phyloP scores from a whole-genome alignment of 1,140 invertebrate genomes.

The Leptestheria dahalacensis region DNA sequence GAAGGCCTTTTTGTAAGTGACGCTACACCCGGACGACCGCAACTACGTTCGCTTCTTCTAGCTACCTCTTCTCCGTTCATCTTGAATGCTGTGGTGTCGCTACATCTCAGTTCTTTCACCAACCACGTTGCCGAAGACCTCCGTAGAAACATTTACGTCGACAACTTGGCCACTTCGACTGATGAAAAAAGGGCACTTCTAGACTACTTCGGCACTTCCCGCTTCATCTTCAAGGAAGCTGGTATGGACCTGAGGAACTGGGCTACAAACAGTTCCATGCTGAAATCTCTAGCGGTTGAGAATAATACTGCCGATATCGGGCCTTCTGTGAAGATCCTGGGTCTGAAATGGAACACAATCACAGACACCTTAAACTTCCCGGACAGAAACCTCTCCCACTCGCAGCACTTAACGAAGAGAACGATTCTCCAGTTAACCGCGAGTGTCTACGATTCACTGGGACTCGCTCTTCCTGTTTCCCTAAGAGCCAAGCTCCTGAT shows the following conservation, averaged over 20 bases:
- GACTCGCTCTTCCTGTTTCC: constrained; percentile 14
- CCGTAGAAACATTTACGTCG: constrained; percentile 7
- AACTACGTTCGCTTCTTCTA: constrained; percentile 20
- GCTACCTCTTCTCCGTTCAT: constrained; percentile 9
- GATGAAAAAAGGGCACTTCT: background rate
- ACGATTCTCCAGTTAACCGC: constrained; percentile 10
- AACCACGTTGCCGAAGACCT: background rate
- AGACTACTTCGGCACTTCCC: background rate
- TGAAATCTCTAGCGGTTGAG: background rate
- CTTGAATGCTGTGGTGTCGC: background rate
- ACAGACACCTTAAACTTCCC: background rate
- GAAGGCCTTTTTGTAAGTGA: constrained; percentile 27
- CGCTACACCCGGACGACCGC: constrained; percentile 9
- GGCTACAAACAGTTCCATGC: background rate
- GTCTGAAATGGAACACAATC: background rate
- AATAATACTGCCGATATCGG: background rate
- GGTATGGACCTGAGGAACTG: background rate
- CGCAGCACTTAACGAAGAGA: constrained; percentile 13
- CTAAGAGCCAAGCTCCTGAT: constrained; percentile 17
- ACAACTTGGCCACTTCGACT: background rate
- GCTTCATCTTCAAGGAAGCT: background rate
- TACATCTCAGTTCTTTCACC: background rate
- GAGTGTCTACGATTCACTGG: constrained; percentile 17
- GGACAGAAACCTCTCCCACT: background rate
- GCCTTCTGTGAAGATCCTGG: background rate